phyloP scores from a whole-genome alignment of 2,113 vertebrate genomes.

The Tamias sibiricus region DNA sequence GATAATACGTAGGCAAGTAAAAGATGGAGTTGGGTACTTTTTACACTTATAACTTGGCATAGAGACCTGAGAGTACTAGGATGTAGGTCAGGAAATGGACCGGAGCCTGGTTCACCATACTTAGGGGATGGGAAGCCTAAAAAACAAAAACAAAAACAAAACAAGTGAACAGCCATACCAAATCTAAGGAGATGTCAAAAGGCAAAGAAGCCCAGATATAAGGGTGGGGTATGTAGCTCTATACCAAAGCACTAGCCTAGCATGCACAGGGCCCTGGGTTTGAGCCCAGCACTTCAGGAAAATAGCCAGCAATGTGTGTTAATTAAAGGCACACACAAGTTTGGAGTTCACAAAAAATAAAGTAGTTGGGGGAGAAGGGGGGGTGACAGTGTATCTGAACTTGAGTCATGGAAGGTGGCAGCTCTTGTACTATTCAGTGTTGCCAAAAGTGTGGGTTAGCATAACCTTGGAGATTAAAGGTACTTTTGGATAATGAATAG shows the following conservation, averaged over 20 bases:
- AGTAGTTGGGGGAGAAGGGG: background rate
- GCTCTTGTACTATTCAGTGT: slow-evolving; percentile 31
- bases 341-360: slow-evolving; percentile 31
- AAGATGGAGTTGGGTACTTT: slow-evolving; percentile 3
- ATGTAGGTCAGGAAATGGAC: background rate
- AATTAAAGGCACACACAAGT: background rate
- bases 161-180: background rate
- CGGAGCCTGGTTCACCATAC: background rate
- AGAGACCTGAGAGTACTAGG: background rate
- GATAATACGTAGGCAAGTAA: background rate
- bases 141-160: slow-evolving; percentile 12
- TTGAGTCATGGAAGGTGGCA: background rate
- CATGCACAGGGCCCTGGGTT: background rate
- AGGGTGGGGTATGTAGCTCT: background rate
- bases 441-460: background rate
- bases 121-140: background rate
- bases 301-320: background rate
- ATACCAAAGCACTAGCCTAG: background rate
- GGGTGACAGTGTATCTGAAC: background rate
- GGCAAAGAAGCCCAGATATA: background rate
- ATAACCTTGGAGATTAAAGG: background rate
- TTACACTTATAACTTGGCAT: background rate
- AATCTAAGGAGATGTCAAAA: background rate
- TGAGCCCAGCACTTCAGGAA: background rate
- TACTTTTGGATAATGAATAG: background rate